phyloP scores from a whole-genome alignment of 1,140 invertebrate genomes.

The Rhopalosiphum maidis region DNA sequence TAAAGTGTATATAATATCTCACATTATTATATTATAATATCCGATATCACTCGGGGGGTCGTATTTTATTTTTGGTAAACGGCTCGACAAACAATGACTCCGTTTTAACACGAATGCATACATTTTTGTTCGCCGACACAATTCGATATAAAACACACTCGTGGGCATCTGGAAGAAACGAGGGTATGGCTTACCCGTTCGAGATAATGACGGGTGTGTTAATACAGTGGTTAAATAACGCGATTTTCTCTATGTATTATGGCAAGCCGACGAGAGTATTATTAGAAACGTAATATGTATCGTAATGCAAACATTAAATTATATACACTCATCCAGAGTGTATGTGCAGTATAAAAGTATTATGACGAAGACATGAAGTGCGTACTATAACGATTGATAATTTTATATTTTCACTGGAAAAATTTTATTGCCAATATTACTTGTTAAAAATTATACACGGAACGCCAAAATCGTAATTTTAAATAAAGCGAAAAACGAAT shows the following conservation, averaged over 20 bases:
- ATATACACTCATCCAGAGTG: no score
- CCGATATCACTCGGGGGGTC: not conserved
- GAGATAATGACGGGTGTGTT: not conserved
- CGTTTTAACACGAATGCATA: not conserved
- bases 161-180: not conserved
- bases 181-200: not conserved
- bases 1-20: not conserved
- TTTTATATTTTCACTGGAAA: no score
- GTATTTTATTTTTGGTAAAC: not conserved
- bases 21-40: slow-evolving; percentile 9
- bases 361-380: no score
- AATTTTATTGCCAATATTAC: no score
- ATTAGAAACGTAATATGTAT: not conserved
- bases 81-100: not conserved
- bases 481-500: no score
- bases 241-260: not conserved
- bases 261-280: not conserved
- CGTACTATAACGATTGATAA: no score
- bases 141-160: not conserved
- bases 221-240: not conserved
- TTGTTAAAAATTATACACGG: no score
- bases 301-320: no score
- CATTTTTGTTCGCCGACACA: not conserved
- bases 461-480: no score
- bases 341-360: no score